Conservation (phyloP, 2,113 vertebrate genomes). For the Pristiophorus japonicus region DNA sequence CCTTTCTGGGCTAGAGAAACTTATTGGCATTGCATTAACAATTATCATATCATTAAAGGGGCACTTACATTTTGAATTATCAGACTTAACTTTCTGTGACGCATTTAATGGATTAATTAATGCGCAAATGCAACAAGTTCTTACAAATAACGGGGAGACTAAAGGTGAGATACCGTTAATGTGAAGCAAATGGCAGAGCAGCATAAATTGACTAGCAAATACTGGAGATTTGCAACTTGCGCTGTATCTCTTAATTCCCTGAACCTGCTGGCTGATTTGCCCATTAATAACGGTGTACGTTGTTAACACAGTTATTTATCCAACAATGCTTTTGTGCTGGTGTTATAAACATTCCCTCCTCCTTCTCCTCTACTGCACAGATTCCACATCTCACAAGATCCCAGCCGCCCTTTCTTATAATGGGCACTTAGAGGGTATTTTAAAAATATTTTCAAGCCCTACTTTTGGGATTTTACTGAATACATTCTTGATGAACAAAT, state of each 20-base stretch:
- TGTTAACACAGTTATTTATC: background rate
- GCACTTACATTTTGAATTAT: background rate
- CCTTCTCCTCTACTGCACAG: background rate
- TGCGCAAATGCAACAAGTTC: background rate
- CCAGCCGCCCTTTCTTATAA: background rate
- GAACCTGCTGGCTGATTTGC: background rate
- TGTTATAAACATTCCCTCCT: background rate
- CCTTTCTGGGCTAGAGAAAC: background rate
- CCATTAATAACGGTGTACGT: background rate
- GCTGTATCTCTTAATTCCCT: background rate
- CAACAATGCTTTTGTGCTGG: background rate
- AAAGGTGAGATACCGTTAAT: background rate
- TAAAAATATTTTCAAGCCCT: background rate
- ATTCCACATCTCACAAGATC: background rate
- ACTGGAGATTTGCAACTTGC: background rate
- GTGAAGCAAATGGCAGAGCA: background rate
- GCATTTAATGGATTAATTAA: background rate
- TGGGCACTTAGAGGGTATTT: too few species aligned
- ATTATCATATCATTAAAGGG: background rate
- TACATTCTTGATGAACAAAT: background rate
- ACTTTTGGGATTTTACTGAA: background rate
- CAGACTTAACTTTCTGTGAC: background rate
- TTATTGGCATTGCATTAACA: background rate
- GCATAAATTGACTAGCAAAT: background rate
- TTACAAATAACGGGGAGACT: background rate